phyloP scores from a whole-genome alignment of 2,888 invertebrate species.

The Orthosia incerta region DNA sequence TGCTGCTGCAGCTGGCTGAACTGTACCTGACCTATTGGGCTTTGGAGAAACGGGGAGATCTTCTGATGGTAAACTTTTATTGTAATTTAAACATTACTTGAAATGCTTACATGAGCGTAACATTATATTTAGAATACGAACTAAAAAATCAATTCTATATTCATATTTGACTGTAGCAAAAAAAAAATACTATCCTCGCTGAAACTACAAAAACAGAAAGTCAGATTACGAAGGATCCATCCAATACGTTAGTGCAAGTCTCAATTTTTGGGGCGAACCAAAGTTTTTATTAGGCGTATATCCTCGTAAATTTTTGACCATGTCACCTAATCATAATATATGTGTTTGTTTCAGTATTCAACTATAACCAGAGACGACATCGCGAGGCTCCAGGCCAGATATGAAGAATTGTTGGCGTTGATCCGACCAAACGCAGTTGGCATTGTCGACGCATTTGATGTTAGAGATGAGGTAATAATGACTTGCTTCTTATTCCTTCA shows the following conservation, averaged over 20 bases:
- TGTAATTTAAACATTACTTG: neutral
- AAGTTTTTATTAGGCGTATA: neutral
- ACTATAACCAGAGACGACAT: conserved; percentile 87
- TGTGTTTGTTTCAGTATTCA: conserved; percentile 90
- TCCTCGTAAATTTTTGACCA: neutral
- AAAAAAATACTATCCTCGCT: too few species aligned
- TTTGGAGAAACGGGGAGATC: conserved; percentile 94
- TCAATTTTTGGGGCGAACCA: too few species aligned
- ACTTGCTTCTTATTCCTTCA: neutral
- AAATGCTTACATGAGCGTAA: too few species aligned
- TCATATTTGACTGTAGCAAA: too few species aligned
- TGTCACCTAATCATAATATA: too few species aligned
- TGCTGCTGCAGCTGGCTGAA: conserved; percentile 93
- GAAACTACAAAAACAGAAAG: too few species aligned
- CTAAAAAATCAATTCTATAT: too few species aligned
- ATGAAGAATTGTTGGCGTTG: conserved; percentile 92
- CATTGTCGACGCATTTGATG: conserved; percentile 97
- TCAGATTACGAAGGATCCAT: too few species aligned
- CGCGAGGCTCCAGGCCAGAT: conserved; percentile 91
- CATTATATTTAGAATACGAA: too few species aligned
- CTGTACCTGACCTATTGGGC: conserved; percentile 95
- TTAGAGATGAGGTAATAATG: conserved; percentile 92
- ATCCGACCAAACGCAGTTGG: conserved; percentile 97
- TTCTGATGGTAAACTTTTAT: conserved; percentile 92
- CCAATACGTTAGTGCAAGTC: too few species aligned